Evolutionary conservation across 2,113 vertebrate genomes (phyloP), one percentile per base, ranked within the genome.

Genomic region (Cyprinodon brontotheroides): DNA sequence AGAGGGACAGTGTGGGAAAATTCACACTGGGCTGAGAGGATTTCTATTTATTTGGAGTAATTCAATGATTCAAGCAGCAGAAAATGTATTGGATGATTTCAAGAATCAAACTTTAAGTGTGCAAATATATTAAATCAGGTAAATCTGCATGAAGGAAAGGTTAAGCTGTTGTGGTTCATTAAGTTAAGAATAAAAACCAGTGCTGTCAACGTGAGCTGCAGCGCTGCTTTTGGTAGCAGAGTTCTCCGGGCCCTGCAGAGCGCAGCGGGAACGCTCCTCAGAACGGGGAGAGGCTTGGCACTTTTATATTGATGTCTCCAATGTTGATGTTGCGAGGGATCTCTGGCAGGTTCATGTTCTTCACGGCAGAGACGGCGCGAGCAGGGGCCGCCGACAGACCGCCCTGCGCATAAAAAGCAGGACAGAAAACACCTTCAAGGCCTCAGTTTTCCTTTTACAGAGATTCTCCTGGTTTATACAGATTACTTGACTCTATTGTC

Each of bases 281-380:
- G 89, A 99, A 96, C 61, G 97, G 96, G 0, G 96, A 97, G 78
- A 98, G 94, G 83, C 95, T 98, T 82, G 97, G 96, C 79, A 98
- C 97, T 94, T 98, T 98, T 91, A 99, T 98, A 89, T 96, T 97
- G 92, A 98, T 96, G 89, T 98, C 96, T 0, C 96, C 96, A 0
- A 98, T 96, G 94, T 97, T 98, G 94, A 98, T 98, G 92, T 98
- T 98, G 43, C 97, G 95, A 2, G 97, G 97, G 57, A 98, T 96
- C 89, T 98, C 96, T 0, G 97, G 96, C 75, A 99, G 95, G 78
- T 97, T 99, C 94, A 99, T 98, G 89, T 96, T 98, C 89, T 99
- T 99, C 87, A 98, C 95, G 0, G 97, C 97, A 0, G 97, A 99
- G 67, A 99, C 96, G 0, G 97, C 96, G 0, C 97, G 94, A 17